phyloP scores from a whole-genome alignment of 2,113 vertebrate species.

The Caranx melampygus region DNA sequence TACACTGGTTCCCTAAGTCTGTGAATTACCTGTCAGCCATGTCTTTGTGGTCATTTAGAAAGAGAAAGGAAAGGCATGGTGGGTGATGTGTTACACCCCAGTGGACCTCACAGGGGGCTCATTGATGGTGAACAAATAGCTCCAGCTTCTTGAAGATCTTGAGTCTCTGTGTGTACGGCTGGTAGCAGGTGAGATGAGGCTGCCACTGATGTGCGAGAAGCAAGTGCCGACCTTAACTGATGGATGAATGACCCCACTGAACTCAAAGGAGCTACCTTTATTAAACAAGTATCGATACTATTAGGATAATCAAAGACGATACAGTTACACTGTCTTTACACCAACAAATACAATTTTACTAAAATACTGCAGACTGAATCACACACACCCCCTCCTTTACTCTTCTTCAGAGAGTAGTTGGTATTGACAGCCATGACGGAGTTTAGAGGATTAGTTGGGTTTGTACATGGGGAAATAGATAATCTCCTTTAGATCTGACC shows the following conservation, averaged over 20 bases:
- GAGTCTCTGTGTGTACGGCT: constrained; percentile 14
- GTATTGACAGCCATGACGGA: constrained; percentile 61
- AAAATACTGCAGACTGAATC: constrained; percentile 21
- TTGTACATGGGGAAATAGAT: constrained; percentile 67
- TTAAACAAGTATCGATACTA: constrained; percentile 23
- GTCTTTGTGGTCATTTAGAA: constrained; percentile 63
- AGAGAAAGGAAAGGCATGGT: constrained; percentile 36
- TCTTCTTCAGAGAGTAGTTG: constrained; percentile 20
- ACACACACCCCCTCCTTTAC: not conserved
- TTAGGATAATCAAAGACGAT: constrained; percentile 1
- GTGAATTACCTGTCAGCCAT: constrained; percentile 55
- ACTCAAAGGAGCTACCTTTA: constrained; percentile 19
- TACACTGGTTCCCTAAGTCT: constrained; percentile 19
- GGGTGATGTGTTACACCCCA: constrained; percentile 54
- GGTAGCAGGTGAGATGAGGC: constrained; percentile 18
- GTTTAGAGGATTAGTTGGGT: constrained; percentile 70
- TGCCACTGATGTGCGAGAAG: constrained; percentile 8
- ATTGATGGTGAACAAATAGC: constrained; percentile 64
- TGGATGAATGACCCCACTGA: constrained; percentile 26
- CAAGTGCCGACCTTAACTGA: constrained; percentile 47
- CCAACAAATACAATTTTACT: constrained; percentile 10
- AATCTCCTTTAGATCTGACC: constrained; percentile 76
- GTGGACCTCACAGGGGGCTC: constrained; percentile 49
- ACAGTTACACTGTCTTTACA: not conserved
- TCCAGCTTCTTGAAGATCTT: constrained; percentile 34